A percentile compares a stretch with the other conserved stretches of the same genome.
These are phyloP conservation scores for Botia kubotai DNA, from an alignment of 2,797 vertebrate genomes.

Conservation along the genomic window DNA sequence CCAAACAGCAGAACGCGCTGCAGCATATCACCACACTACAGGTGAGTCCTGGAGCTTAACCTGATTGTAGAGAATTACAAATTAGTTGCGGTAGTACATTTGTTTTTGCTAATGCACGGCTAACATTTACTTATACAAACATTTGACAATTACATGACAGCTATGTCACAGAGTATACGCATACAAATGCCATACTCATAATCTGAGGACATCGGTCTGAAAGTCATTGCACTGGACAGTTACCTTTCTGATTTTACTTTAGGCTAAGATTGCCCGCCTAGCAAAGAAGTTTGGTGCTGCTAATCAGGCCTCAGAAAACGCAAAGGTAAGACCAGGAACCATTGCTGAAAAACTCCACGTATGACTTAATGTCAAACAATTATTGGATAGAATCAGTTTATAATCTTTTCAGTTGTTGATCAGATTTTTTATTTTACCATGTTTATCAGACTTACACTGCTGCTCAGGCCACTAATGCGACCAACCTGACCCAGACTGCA, in stretches of 20 bases:
- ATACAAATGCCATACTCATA: background rate
- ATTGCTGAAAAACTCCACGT: no score
- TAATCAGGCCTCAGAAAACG: slow-evolving; percentile 87
- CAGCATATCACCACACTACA: slow-evolving; percentile 75
- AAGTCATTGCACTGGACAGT: background rate
- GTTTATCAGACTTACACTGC: slow-evolving; percentile 68
- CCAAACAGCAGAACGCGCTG: slow-evolving; percentile 86
- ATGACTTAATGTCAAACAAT: background rate
- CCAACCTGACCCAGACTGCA: slow-evolving; percentile 59
- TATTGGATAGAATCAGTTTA: background rate
- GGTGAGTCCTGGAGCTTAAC: slow-evolving; percentile 60
- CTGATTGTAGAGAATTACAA: slow-evolving; percentile 12
- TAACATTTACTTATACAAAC: no score
- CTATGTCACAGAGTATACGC: no score
- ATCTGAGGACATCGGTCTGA: background rate
- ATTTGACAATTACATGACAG: no score
- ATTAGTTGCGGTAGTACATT: background rate
- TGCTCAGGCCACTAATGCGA: slow-evolving; percentile 59
- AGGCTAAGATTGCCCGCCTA: slow-evolving; percentile 93
- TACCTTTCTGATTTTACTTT: slow-evolving; percentile 48
- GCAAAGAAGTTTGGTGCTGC: slow-evolving; percentile 93
- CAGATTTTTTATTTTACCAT: background rate
- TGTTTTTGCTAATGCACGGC: background rate
- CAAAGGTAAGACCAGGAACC: slow-evolving; percentile 72
- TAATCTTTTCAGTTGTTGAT: background rate